phyloP scores from a whole-genome alignment of 2,113 vertebrate genomes.

The Tautogolabrus adspersus region DNA sequence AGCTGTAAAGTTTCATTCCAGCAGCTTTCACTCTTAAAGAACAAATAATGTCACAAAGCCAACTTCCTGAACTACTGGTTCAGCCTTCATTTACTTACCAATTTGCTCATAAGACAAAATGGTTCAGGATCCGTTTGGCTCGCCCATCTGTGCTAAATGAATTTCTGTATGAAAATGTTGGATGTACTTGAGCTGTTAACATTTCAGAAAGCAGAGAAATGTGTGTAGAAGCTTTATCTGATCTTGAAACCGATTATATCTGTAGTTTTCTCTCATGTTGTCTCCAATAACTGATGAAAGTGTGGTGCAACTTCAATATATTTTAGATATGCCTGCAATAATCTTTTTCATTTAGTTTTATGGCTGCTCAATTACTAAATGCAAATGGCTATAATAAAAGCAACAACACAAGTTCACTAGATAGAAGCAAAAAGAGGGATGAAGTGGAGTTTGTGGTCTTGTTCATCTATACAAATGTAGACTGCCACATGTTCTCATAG shows the following conservation, averaged over 20 bases:
- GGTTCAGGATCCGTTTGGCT: neutral
- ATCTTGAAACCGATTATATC: neutral
- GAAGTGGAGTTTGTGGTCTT: neutral
- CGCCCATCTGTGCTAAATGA: no score
- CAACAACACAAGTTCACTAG: no score
- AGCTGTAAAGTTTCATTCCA: neutral
- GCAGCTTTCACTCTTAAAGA: no score
- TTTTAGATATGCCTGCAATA: neutral
- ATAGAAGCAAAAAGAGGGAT: neutral
- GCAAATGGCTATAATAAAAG: slow-evolving; percentile 1
- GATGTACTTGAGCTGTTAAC: neutral
- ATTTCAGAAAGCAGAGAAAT: neutral
- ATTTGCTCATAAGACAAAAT: neutral
- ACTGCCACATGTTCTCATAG: slow-evolving; percentile 31
- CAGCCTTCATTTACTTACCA: neutral
- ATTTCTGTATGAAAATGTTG: neutral
- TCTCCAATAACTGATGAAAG: neutral
- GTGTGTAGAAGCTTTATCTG: neutral
- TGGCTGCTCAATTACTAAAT: neutral
- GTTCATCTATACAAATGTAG: slow-evolving; percentile 25
- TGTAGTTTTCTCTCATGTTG: neutral
- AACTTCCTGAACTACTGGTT: no score
- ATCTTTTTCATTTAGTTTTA: slow-evolving; percentile 15
- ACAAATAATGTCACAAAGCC: neutral
- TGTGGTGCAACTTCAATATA: neutral